These are phyloP conservation scores for Gobio gobio DNA, from an alignment of 2,113 vertebrate genomes.

Conservation along the genomic window DNA sequence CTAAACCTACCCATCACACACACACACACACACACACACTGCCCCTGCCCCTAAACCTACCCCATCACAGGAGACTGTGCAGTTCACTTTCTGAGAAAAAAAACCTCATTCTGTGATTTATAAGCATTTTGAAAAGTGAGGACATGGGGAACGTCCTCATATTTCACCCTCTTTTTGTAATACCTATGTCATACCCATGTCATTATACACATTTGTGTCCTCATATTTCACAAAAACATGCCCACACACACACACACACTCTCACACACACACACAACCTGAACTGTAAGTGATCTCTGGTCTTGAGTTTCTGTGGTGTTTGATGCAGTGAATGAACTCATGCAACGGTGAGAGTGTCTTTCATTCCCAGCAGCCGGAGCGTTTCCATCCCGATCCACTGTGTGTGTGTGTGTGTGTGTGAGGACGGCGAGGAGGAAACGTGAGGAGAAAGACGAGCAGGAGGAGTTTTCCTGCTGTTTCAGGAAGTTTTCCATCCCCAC, in stretches of 20 bases:
- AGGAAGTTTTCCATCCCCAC: neutral
- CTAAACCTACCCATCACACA: too few relatives aligned
- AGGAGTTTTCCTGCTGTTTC: conserved; percentile 3
- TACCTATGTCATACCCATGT: too few relatives aligned
- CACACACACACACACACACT: too few relatives aligned
- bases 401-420: neutral
- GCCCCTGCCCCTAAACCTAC: too few relatives aligned
- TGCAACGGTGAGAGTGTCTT: neutral
- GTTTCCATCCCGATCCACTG: neutral
- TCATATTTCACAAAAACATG: too few relatives aligned
- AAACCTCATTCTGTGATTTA: too few relatives aligned
- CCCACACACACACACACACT: neutral
- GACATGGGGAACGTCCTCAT: too few relatives aligned
- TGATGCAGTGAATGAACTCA: neutral
- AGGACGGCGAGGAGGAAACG: neutral
- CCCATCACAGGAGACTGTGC: too few relatives aligned
- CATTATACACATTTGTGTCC: too few relatives aligned
- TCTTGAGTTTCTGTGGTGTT: neutral
- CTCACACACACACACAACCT: neutral
- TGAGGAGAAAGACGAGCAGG: neutral
- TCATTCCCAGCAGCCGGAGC: neutral
- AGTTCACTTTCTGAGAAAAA: too few relatives aligned
- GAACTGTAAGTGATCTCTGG: neutral
- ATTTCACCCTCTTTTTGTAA: too few relatives aligned
- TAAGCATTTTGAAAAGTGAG: too few relatives aligned